Percentiles rank a stretch among this genome's conserved stretches.
phyloP scores from a whole-genome alignment of 2,888 invertebrate species.

The Germaria angustata region DNA sequence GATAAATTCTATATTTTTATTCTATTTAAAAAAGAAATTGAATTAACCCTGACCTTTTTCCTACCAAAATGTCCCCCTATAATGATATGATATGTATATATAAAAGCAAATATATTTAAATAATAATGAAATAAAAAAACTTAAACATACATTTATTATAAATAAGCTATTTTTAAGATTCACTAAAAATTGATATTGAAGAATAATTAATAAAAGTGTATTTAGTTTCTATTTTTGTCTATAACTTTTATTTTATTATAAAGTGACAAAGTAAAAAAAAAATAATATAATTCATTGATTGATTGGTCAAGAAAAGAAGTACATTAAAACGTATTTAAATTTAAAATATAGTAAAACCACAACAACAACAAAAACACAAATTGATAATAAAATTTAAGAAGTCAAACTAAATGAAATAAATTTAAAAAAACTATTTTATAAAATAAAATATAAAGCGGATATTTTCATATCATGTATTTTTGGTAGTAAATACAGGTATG shows the following conservation, averaged over 20 bases:
- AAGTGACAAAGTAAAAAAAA: constrained; percentile 26
- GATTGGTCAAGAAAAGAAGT: constrained; percentile 50
- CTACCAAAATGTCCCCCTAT: constrained; percentile 11
- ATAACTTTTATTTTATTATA: constrained; percentile 45
- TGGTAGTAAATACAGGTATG: no score
- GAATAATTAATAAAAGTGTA: constrained; percentile 49
- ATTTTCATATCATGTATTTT: constrained; percentile 75
- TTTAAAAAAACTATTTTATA: constrained; percentile 68
- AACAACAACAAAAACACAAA: constrained; percentile 70
- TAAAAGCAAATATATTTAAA: constrained; percentile 49
- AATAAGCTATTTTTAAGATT: constrained; percentile 49
- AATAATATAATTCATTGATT: constrained; percentile 57
- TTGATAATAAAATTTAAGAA: constrained; percentile 70
- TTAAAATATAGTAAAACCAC: constrained; percentile 55
- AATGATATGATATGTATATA: constrained; percentile 53
- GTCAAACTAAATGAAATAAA: constrained; percentile 66
- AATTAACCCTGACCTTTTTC: background rate
- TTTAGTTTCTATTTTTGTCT: constrained; percentile 62
- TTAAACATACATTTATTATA: constrained; percentile 56
- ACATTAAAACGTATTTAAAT: constrained; percentile 58
- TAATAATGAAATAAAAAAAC: constrained; percentile 29
- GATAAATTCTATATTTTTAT: constrained; percentile 54
- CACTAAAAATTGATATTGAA: constrained; percentile 51
- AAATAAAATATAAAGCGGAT: constrained; percentile 69
- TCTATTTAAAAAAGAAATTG: constrained; percentile 5